Evolutionary conservation across 1,140 invertebrate genomes (phyloP).

Genomic region (Oncopeltus fasciatus): DNA sequence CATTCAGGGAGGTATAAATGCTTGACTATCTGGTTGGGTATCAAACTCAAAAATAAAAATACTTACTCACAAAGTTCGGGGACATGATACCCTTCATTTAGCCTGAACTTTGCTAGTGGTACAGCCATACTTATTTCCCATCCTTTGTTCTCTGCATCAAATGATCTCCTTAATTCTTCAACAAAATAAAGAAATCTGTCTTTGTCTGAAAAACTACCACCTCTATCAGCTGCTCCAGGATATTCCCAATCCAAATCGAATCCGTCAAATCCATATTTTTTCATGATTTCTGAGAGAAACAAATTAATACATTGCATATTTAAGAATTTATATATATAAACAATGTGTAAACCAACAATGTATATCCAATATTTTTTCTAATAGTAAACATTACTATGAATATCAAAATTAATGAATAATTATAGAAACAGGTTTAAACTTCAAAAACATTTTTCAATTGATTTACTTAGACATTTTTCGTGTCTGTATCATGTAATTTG

Average conservation of each 20-base stretch:
- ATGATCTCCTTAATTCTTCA: slow-evolving; percentile 61
- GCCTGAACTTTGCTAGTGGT: slow-evolving; percentile 65
- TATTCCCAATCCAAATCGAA: slow-evolving; percentile 79
- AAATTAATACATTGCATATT: too few species aligned
- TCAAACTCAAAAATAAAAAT: too few species aligned
- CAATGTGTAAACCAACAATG: not conserved
- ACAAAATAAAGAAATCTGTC: slow-evolving; percentile 70
- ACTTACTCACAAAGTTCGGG: slow-evolving; percentile 72
- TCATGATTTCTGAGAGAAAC: slow-evolving; percentile 45
- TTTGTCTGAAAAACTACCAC: slow-evolving; percentile 71
- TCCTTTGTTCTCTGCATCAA: slow-evolving; percentile 51
- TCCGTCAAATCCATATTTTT: slow-evolving; percentile 62
- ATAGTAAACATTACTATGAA: not conserved
- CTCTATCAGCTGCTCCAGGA: slow-evolving; percentile 67
- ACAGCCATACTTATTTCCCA: slow-evolving; percentile 81
- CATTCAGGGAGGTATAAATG: too few species aligned
- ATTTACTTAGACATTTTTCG: too few species aligned
- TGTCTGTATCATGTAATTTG: too few species aligned
- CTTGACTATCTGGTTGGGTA: too few species aligned
- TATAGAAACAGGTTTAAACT: too few species aligned
- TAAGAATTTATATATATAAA: too few species aligned
- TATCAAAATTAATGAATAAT: too few species aligned
- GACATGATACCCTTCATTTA: slow-evolving; percentile 77
- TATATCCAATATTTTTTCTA: not conserved
- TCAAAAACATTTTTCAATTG: too few species aligned